Evolutionary conservation across 2,797 vertebrate species (phyloP).

Genomic region (Benthosema pterotum): DNA sequence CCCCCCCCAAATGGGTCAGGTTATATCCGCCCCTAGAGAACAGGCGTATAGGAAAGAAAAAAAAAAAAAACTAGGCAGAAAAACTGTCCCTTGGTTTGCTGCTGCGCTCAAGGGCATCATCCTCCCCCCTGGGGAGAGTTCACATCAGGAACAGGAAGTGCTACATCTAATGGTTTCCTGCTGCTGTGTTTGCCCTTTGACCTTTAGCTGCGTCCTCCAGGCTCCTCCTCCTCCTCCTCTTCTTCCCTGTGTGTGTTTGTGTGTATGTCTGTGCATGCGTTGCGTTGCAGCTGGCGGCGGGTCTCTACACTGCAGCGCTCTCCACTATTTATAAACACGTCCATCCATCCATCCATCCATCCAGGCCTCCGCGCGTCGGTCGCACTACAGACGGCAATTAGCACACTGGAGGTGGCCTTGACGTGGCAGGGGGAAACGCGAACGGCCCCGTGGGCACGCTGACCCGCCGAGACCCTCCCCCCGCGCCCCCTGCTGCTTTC

Average conservation of each 20-base stretch:
- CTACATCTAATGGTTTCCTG: conserved; percentile 2
- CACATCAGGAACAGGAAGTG: background rate
- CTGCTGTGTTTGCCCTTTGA: conserved; percentile 10
- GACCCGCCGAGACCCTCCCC: background rate
- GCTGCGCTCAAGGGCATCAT: background rate
- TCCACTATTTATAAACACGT: conserved; percentile 15
- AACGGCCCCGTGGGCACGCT: background rate
- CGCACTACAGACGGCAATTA: conserved; percentile 1
- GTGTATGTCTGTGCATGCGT: too few relatives aligned
- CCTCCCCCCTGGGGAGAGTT: background rate
- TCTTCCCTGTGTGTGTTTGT: background rate
- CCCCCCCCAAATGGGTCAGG: too few relatives aligned
- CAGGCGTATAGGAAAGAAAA: too few relatives aligned
- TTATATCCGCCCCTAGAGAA: too few relatives aligned
- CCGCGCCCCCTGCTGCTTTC: background rate
- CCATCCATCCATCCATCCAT: background rate
- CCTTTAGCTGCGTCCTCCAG: conserved; percentile 5
- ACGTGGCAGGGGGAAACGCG: conserved; percentile 5
- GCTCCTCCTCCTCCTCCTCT: background rate
- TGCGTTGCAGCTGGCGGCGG: conserved; percentile 3
- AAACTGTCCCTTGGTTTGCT: background rate
- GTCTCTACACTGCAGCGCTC: conserved; percentile 2
- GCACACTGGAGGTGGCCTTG: conserved; percentile 2
- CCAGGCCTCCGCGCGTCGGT: background rate
- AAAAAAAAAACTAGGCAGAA: too few relatives aligned